Percentiles rank a stretch among this genome's conserved stretches.
phyloP scores from a whole-genome alignment of 2,888 invertebrate genomes.

The Pristionchus fissidentatus region DNA sequence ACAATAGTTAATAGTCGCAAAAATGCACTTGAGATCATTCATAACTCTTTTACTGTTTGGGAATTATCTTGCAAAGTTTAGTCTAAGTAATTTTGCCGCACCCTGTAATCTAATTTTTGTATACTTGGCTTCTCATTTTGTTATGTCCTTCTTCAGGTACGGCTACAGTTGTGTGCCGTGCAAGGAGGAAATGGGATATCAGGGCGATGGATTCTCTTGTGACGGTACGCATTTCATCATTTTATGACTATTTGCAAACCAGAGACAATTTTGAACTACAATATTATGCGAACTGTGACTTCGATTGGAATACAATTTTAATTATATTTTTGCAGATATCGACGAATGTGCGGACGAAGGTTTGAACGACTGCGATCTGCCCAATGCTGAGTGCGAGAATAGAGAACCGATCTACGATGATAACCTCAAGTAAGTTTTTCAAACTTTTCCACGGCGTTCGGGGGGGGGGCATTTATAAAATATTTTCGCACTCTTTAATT shows the following conservation, averaged over 20 bases:
- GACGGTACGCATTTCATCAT: background rate
- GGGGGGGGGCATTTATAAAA: too few species aligned
- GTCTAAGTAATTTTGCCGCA: too few species aligned
- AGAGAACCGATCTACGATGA: conserved; percentile 51
- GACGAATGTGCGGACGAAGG: conserved; percentile 49
- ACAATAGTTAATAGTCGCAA: too few species aligned
- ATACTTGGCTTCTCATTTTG: too few species aligned
- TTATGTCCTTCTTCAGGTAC: background rate
- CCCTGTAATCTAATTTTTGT: too few species aligned
- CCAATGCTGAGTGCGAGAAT: conserved; percentile 49
- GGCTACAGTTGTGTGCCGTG: conserved; percentile 49
- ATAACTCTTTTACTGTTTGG: too few species aligned
- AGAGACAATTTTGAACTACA: background rate
- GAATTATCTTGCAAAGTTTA: too few species aligned
- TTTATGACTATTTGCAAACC: too few species aligned
- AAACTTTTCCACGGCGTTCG: background rate
- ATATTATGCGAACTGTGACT: too few species aligned
- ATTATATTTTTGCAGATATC: conserved; percentile 10
- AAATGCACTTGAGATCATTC: too few species aligned
- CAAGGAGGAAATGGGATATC: conserved; percentile 37
- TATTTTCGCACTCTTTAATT: too few species aligned
- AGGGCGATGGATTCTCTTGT: conserved; percentile 31
- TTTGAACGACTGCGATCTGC: conserved; percentile 44
- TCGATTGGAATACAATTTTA: too few species aligned
- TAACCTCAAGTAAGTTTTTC: conserved; percentile 34